Evolutionary conservation across 1,140 invertebrate species (phyloP), one percentile per base, ranked within the genome.

Genomic region (Hypothenemus hampei): DNA sequence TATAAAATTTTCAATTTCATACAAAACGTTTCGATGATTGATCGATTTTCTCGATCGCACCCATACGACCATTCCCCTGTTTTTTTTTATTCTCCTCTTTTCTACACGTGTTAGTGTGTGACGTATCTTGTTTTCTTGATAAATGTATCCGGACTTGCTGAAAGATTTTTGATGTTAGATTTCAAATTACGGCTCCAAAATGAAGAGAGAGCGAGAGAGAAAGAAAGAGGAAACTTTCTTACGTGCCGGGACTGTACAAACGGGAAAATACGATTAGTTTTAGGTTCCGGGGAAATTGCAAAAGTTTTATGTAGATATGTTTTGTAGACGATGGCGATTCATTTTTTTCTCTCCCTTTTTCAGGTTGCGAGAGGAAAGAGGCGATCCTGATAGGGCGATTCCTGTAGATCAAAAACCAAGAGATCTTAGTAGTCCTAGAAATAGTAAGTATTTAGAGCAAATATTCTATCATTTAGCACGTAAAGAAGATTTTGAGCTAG

Each of bases 301-400:
- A 29, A 6, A n/a, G 6, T 29, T 29, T 29, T 29, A 29, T 7
- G 26, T n/a, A 29, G n/a, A 29, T 29, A 7, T 29, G 6, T n/a
- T 37, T 37, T 37, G 1, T 37, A n/a, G n/a, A n/a, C n/a, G n/a
- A n/a, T n/a, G n/a, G n/a, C n/a, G n/a, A n/a, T n/a, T n/a, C n/a
- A n/a, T n/a, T n/a, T n/a, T n/a, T n/a, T n/a, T n/a, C n/a, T n/a
- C n/a, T n/a, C n/a, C n/a, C n/a, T n/a, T n/a, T n/a, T 82, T 31
- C 81, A 89, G 87, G 80, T 80, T 91, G 73, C 79, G 87, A 64
- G 89, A 91, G 69, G 89, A 91, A 74, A 77, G 87, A 70, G 83
- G 83, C 49, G 86, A 89, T 63, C 81, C 83, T 60, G 87, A 89
- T 68, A 79, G 86, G 74, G 83, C 81, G 53, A 76, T 83, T 67